Base-by-base conservation (phyloP, 2,888 invertebrate genomes). In the Graphium colonna region DNA sequence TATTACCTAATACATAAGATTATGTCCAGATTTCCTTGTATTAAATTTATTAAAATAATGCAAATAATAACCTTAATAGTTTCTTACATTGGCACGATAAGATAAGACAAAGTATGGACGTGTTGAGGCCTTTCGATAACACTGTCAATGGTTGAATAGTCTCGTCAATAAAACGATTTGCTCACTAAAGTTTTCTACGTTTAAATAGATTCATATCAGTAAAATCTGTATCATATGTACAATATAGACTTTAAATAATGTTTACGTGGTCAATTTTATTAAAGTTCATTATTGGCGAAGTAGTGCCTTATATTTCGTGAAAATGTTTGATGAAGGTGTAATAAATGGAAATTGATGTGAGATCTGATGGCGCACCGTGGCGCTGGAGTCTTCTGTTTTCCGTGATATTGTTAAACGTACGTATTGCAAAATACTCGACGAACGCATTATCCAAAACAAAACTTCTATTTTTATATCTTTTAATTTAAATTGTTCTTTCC, bases 101-200 rank as follows among this genome's bases (percentile, higher is more conserved):
- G 87, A 87, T 87, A 86, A 85, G 75, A 76, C 79, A 73, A 82
- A 82, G 78, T 82, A 78, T 70, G 73, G 61, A 77, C 71, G 75
- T 73, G 74, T 69, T 71, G 71, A 67, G 71, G 74, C 67, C 74
- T 73, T 69, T 61, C 70, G 87, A 86, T 88, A 87, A 81, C 74
- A 67, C 67, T 68, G 66, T 68, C 78, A 70, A 83, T 77, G 73
- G 72, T 71, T 62, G 75, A 47, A 59, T 59, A 73, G 70, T 72
- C 72, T 75, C 77, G 83, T 82, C 80, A 79, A 83, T 85, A 80
- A 74, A 73, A 75, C 79, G 77, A 79, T 71, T 66, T 67, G 69
- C 62, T 65, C 64, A 63, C 57, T 58, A 48, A 48, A 55, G 31
- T 55, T 51, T 42, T 39, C 28, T 56, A 54, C 33, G 53, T 50